phyloP scores from a whole-genome alignment of 2,113 vertebrate genomes.

The Nibea albiflora region DNA sequence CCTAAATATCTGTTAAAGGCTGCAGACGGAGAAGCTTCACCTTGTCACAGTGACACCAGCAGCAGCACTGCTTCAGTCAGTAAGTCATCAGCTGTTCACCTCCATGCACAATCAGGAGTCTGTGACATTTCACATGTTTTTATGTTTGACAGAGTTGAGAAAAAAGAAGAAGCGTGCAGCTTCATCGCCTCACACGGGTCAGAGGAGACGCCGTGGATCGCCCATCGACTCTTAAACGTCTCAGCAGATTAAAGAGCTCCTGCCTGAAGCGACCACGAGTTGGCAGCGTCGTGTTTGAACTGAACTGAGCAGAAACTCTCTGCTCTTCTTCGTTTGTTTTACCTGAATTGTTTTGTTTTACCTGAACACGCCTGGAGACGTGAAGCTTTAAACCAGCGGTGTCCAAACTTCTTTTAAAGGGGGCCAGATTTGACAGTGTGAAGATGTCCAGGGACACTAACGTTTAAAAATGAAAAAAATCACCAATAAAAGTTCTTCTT shows the following conservation, averaged over 20 bases:
- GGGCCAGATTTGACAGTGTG: too few species aligned
- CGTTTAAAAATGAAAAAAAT: too few species aligned
- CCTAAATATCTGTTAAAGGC: slow-evolving; percentile 65
- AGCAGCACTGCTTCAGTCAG: slow-evolving; percentile 3
- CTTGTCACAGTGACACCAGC: background rate
- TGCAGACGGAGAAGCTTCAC: background rate
- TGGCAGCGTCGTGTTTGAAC: slow-evolving; percentile 38
- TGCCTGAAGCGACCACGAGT: slow-evolving; percentile 29
- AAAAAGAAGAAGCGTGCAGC: background rate
- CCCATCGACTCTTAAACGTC: background rate
- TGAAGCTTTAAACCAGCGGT: too few species aligned
- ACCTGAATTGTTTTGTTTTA: background rate
- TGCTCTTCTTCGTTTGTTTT: background rate
- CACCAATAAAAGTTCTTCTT: too few species aligned
- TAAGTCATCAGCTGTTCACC: slow-evolving; percentile 21
- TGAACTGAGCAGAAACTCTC: background rate
- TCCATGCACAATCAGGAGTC: fast-evolving
- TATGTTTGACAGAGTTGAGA: too few species aligned
- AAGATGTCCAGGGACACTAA: too few species aligned
- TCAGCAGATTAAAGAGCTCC: background rate
- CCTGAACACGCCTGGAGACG: too few species aligned
- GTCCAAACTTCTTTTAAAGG: too few species aligned
- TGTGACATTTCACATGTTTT: background rate
- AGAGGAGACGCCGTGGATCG: background rate
- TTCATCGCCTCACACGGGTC: slow-evolving; percentile 17